Evolutionary conservation across 1,140 invertebrate genomes (phyloP).

Genomic region (roundworm (Caenorhabditis elegans)): WBcel235 BX284605.5:3764501-3765000

Average conservation of each 20-base stretch:
- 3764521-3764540: conserved; percentile 43
- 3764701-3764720: conserved; percentile 5
- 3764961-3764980: conserved; percentile 27
- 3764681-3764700: conserved; percentile 31
- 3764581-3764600: conserved; percentile 20
- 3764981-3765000: background rate
- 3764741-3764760: too few species aligned
- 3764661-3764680: conserved; percentile 28
- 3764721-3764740: too few species aligned
- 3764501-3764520: conserved; percentile 18
- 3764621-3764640: background rate
- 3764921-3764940: conserved; percentile 47
- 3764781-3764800: conserved; percentile 41
- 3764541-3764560: background rate
- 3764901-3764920: conserved; percentile 46
- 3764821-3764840: conserved; percentile 28
- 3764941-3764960: conserved; percentile 33
- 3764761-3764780: conserved; percentile 42
- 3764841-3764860: background rate
- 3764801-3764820: conserved; percentile 37
- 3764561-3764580: conserved; percentile 22
- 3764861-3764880: background rate
- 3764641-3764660: background rate
- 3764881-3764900: conserved; percentile 16
- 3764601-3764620: conserved; percentile 8